Evolutionary conservation across 2,888 invertebrate species (phyloP), one percentile per base, ranked within the genome.

Genomic region (Agriopis aurantiaria): DNA sequence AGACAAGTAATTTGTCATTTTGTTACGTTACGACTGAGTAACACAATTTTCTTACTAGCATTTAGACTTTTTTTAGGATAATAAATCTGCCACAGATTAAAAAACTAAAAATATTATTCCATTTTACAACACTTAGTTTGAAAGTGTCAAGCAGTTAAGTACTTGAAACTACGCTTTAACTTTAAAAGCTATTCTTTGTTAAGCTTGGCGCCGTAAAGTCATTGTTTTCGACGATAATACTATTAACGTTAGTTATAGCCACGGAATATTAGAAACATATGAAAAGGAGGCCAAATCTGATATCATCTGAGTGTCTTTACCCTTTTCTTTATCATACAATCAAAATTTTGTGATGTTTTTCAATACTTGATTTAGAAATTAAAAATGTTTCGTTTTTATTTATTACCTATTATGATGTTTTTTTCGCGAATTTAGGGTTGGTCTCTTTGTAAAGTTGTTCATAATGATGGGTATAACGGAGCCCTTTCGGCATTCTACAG

Each of bases 221-320:
- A 77, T 74, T 77, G 73, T 82, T 80, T 80, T 75, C 69, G 70
- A 75, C 76, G 80, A 78, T 82, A 79, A 78, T 73, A 72, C 76
- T 80, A 70, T 77, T 71, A 73, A 72, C 67, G 70, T 71, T 63
- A 65, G 0, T 43, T 17, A 23, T 23, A 2, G 8, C 53, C 6
- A 40, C 8, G 40, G 55, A 55, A 55, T 40, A 48, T 23, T 59
- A 48, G 3, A 59, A 59, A 3, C 11, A 59, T 8, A 58, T 58
- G 23, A 48, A 48, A 48, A 55, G n/a, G 55, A 43, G 43, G 7
- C 48, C 12, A n/a, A 48, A 46, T 11, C 46, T 46, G 48, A 48
- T 33, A 11, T 33, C 40, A 12, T 12, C 10, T 1, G n/a, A 33
- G 4, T 23, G 12, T 33, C 33, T 9, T 48, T 48, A 48, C 48